Evolutionary conservation across 2,888 invertebrate genomes (phyloP).

Genomic region (Iphiclides podalirius): DNA sequence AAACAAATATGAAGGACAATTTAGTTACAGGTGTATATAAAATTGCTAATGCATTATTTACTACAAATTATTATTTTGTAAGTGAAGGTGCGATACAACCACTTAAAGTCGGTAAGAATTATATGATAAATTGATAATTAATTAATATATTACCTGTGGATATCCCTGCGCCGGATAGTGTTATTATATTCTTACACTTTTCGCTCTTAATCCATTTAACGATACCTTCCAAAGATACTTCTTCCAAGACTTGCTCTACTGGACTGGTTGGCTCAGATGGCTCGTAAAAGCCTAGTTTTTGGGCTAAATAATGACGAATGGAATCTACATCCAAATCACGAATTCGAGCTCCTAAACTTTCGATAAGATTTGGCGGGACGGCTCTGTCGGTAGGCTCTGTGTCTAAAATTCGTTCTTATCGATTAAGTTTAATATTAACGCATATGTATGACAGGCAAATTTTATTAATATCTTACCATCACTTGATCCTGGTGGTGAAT

Average conservation of each 20-base stretch:
- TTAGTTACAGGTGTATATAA: no score
- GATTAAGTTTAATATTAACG: no score
- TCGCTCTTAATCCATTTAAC: slow-evolving; percentile 88
- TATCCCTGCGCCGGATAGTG: slow-evolving; percentile 97
- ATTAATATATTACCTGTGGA: slow-evolving; percentile 87
- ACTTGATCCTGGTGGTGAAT: slow-evolving; percentile 69
- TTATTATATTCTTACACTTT: slow-evolving; percentile 91
- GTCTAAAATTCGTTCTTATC: slow-evolving; percentile 40
- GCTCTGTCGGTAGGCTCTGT: slow-evolving; percentile 44
- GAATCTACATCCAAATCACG: slow-evolving; percentile 81
- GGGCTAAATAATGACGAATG: slow-evolving; percentile 82
- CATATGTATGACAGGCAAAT: slow-evolving; percentile 20
- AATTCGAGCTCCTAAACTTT: slow-evolving; percentile 54
- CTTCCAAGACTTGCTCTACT: slow-evolving; percentile 80
- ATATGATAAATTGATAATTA: no score
- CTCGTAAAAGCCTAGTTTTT: slow-evolving; percentile 82
- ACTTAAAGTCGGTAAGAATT: no score
- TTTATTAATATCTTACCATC: slow-evolving; percentile 48
- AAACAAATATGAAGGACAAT: no score
- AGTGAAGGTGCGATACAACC: no score
- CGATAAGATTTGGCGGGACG: slow-evolving; percentile 65
- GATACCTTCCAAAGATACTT: slow-evolving; percentile 87
- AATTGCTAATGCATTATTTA: no score
- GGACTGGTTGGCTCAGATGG: slow-evolving; percentile 53
- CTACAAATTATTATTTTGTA: no score